Evolutionary conservation across 2,113 vertebrate genomes (phyloP).

Genomic region (Zosterops lateralis): DNA sequence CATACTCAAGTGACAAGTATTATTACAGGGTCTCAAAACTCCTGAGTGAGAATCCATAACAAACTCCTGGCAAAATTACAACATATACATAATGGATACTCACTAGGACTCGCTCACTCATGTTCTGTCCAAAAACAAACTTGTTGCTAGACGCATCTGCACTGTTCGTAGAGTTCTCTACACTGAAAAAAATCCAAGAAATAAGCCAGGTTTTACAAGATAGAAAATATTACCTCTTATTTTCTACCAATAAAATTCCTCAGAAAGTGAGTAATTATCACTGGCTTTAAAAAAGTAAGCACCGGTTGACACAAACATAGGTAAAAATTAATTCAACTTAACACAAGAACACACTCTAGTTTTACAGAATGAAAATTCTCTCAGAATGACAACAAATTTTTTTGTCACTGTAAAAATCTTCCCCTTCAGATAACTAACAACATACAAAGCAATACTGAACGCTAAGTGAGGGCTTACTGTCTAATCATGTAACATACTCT

Average conservation of each 20-base stretch:
- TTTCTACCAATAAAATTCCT: background rate
- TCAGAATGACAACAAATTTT: background rate
- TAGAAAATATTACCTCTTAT: background rate
- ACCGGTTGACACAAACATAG: background rate
- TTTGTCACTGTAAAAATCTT: background rate
- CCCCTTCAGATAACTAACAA: background rate
- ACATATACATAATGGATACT: slow-evolving; percentile 49
- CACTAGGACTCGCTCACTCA: slow-evolving; percentile 96
- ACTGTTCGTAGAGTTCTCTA: slow-evolving; percentile 85
- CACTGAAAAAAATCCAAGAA: slow-evolving; percentile 64
- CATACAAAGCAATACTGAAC: background rate
- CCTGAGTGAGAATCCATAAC: background rate
- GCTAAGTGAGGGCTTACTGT: background rate
- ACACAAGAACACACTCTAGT: background rate
- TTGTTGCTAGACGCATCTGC: slow-evolving; percentile 85
- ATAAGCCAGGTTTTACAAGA: background rate
- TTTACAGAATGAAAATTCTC: background rate
- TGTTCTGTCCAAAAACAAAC: slow-evolving; percentile 98
- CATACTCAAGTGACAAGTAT: background rate
- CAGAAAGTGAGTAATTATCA: background rate
- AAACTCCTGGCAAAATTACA: background rate
- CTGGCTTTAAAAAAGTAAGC: background rate
- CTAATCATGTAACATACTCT: background rate
- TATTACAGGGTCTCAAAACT: background rate
- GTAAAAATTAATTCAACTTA: background rate